Conservation (phyloP, 2,113 vertebrate genomes). For the Lipotes vexillifer region DNA sequence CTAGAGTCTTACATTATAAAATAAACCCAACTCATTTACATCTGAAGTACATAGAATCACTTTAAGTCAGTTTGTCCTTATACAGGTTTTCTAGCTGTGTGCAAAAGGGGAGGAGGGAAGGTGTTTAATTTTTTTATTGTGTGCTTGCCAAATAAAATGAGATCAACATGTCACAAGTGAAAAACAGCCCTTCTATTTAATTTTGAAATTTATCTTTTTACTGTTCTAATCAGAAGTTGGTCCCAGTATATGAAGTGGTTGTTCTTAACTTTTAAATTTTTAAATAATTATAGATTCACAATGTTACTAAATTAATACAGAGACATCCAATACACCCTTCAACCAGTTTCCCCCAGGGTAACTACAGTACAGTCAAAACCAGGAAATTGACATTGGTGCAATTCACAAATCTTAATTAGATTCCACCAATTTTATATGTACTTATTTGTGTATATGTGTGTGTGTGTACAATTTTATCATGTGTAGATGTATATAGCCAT, state of each 20-base stretch:
- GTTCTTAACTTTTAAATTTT: background rate
- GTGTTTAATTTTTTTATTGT: constrained; percentile 14
- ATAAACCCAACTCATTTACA: constrained; percentile 7
- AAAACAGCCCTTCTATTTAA: background rate
- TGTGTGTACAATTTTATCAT: background rate
- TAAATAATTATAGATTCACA: no score
- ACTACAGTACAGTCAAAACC: no score
- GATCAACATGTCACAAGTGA: background rate
- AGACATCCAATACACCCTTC: no score
- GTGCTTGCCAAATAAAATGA: constrained; percentile 20
- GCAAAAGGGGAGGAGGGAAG: background rate
- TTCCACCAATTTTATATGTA: background rate
- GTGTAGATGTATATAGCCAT: background rate
- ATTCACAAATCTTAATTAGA: background rate
- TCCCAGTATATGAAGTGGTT: background rate
- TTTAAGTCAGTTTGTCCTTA: background rate
- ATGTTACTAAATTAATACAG: no score
- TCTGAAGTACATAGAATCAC: constrained; percentile 18
- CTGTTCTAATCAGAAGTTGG: background rate
- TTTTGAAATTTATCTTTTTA: background rate
- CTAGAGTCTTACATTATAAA: background rate
- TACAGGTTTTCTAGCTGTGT: constrained; percentile 22
- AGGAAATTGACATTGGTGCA: background rate
- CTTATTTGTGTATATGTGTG: background rate
- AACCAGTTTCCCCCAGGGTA: no score